Evolutionary conservation across 1,140 invertebrate species (phyloP), one percentile per base, ranked within the genome.

Genomic region (Brachionus paranguensis): DNA sequence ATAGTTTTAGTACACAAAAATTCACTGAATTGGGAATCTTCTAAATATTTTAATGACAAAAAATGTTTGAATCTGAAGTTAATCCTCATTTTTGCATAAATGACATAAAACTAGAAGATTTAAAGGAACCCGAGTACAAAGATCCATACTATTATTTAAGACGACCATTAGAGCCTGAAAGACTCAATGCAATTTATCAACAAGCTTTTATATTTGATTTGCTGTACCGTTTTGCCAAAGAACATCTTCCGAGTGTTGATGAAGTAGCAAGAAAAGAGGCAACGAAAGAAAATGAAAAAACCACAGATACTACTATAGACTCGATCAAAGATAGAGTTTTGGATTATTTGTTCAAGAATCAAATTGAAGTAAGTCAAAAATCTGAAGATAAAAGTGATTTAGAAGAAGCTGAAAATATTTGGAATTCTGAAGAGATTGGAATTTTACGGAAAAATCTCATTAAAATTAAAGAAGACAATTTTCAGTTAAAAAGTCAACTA

Each of bases 171-270:
- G 78, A 81, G 14, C 78, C 78, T 7, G 78, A 64, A 64, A 60
- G 78, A 47, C 27, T 81, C 7, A 81, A 68, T 14, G 6, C 53
- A 33, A 81, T 81, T n/a, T 81, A 81, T 27, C 53, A 81, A 8
- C 78, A 81, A 47, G 78, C 78, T 17, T 81, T 64, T 27, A 81
- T 81, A n/a, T 81, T 81, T 47, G 64, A 81, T 60, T 47, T 81
- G 12, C 14, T 81, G 1, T 81, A 81, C 24, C 33, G 43, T 45
- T 81, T 81, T 68, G 78, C 78, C 6, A 81, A 81, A 81, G 78
- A 81, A 65, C 27, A 76, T 50, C 24, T 76, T 10, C 72, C 72
- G 3, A 47, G 50, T 50, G 43, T 76, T 14, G 47, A 76, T 14
- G 72, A 76, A 29, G 20, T 72, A 37, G 11, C 41, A 20, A 20